Conservation (phyloP, 2,797 vertebrate species). For the Danio aesculapii region DNA sequence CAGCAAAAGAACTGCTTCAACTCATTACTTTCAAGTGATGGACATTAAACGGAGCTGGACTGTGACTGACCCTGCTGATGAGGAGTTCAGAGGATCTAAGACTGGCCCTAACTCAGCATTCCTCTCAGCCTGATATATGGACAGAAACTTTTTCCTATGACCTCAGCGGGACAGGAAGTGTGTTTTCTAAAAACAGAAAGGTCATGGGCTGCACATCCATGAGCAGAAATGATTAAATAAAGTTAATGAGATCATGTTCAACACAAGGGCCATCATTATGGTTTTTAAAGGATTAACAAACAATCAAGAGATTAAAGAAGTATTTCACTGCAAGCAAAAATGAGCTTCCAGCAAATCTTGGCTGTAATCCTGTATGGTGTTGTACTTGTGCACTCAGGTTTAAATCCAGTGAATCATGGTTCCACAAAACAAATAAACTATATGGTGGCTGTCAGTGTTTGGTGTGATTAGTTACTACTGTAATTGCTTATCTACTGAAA, state of each 20-base stretch:
- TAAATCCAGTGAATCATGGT: too few relatives aligned
- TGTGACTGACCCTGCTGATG: conserved; percentile 40
- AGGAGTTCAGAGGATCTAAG: conserved; percentile 22
- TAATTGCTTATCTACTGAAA: too few relatives aligned
- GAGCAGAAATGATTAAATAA: conserved; percentile 2
- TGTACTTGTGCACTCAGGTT: too few relatives aligned
- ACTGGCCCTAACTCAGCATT: conserved; percentile 35
- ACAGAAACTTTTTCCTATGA: background rate
- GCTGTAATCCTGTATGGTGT: too few relatives aligned
- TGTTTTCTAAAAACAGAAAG: background rate
- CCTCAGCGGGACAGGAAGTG: background rate
- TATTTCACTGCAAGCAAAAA: too few relatives aligned
- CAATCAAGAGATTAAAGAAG: too few relatives aligned
- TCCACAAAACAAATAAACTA: too few relatives aligned
- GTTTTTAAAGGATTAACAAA: too few relatives aligned
- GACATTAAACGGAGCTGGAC: conserved; percentile 31
- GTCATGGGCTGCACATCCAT: conserved; percentile 8
- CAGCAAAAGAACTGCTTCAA: conserved; percentile 36
- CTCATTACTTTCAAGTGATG: conserved; percentile 40
- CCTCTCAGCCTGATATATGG: conserved; percentile 15
- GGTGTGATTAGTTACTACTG: too few relatives aligned
- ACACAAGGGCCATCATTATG: too few relatives aligned
- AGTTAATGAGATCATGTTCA: conserved; percentile 30
- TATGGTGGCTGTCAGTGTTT: too few relatives aligned
- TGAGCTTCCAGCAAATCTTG: too few relatives aligned